A percentile compares a stretch with the other conserved stretches of the same genome.
Conservation (phyloP, 2,797 vertebrate genomes). For the Lacerta viridis region DNA sequence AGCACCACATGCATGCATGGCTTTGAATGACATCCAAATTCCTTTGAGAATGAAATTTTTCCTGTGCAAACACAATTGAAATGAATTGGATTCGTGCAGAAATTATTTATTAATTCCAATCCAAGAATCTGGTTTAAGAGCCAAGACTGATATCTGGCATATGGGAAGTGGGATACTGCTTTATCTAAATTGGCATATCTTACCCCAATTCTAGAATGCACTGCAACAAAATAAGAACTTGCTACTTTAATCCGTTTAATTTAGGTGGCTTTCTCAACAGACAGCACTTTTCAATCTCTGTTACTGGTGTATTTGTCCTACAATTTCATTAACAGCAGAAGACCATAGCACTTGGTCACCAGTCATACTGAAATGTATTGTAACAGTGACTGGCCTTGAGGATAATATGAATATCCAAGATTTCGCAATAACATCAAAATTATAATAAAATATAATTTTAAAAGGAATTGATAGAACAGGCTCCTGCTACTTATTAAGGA, state of each 20-base stretch:
- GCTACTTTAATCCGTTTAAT: no score
- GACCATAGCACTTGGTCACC: neutral
- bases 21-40: neutral
- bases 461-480: no score
- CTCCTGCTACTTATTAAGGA: no score
- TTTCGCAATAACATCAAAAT: neutral
- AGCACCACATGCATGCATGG: slow-evolving; percentile 8
- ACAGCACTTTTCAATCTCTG: neutral
- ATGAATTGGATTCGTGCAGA: neutral
- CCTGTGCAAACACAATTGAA: neutral
- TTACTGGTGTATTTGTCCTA: neutral
- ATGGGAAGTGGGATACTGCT: neutral
- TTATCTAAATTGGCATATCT: neutral
- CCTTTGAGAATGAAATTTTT: neutral
- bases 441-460: neutral
- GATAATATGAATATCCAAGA: neutral
- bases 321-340: neutral
- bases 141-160: neutral
- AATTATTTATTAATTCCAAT: neutral
- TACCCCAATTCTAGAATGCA: neutral
- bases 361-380: neutral
- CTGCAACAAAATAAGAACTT: neutral
- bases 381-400: neutral
- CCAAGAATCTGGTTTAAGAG: neutral
- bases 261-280: neutral